phyloP scores from a whole-genome alignment of 2,888 invertebrate genomes.

The Vanessa cardui region DNA sequence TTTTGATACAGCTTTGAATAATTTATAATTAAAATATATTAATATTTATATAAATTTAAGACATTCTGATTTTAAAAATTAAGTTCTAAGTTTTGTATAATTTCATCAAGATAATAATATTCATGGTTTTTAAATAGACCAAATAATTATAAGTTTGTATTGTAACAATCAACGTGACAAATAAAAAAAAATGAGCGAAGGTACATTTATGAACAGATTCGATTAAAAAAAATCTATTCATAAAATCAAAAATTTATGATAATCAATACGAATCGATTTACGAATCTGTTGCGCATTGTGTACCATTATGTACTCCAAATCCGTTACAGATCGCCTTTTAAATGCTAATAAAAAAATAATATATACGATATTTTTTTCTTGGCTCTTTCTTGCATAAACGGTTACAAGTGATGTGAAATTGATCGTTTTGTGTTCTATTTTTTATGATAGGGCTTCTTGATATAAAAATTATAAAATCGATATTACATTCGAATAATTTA shows the following conservation, averaged over 20 bases:
- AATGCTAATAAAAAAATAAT: slow-evolving; percentile 60
- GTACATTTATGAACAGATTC: slow-evolving; percentile 14
- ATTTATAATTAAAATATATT: too few species aligned
- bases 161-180: slow-evolving; percentile 8
- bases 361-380: slow-evolving; percentile 55
- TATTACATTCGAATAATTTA: slow-evolving; percentile 23
- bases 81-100: too few species aligned
- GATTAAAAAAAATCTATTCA: slow-evolving; percentile 19
- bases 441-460: slow-evolving; percentile 11
- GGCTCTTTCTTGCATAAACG: slow-evolving; percentile 57
- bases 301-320: slow-evolving; percentile 65
- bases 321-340: slow-evolving; percentile 68
- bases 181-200: slow-evolving; percentile 26
- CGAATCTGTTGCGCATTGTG: slow-evolving; percentile 73
- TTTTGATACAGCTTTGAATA: too few species aligned
- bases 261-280: slow-evolving; percentile 38
- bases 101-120: too few species aligned
- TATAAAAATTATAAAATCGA: slow-evolving; percentile 11
- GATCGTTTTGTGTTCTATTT: slow-evolving; percentile 39
- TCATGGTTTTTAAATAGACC: too few species aligned
- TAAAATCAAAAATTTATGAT: slow-evolving; percentile 12
- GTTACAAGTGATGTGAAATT: slow-evolving; percentile 53
- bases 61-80: too few species aligned
- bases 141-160: background rate
- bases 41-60: too few species aligned